A percentile compares a stretch with the other conserved stretches of the same genome.
Conservation (phyloP, 2,797 vertebrate species). For the Diplodus sargus region DNA sequence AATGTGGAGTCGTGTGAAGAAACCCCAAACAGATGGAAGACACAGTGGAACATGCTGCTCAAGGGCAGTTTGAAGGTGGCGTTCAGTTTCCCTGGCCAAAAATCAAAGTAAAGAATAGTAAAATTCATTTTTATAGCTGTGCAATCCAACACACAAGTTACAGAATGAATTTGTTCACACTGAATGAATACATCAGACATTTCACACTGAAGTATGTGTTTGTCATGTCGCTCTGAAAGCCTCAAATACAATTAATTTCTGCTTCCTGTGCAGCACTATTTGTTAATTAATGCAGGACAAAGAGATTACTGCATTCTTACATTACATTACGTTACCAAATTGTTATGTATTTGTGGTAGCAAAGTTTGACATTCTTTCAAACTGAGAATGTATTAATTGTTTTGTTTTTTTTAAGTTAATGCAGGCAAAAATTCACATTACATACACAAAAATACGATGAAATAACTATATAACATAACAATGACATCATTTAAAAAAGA, state of each 20-base stretch:
- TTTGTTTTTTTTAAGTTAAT: no score
- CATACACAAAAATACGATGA: no score
- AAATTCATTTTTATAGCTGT: slow-evolving; percentile 4
- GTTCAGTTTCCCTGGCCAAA: not conserved
- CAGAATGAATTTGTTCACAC: not conserved
- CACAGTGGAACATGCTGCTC: not conserved
- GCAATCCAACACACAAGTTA: not conserved
- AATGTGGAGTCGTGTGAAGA: not conserved
- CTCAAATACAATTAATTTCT: not conserved
- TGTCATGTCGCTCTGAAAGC: not conserved
- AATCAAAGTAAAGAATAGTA: not conserved
- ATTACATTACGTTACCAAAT: no score
- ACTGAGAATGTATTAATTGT: no score
- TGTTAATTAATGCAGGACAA: not conserved
- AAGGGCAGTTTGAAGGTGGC: not conserved
- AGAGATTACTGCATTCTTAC: no score
- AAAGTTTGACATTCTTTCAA: not conserved
- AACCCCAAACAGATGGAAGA: not conserved
- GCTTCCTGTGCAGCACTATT: not conserved
- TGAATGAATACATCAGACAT: not conserved
- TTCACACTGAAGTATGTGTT: not conserved
- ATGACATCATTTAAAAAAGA: no score
- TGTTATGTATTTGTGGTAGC: not conserved
- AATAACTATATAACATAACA: no score
- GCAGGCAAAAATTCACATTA: no score